phyloP scores from a whole-genome alignment of 2,113 vertebrate species.

The Podarcis raffonei region DNA sequence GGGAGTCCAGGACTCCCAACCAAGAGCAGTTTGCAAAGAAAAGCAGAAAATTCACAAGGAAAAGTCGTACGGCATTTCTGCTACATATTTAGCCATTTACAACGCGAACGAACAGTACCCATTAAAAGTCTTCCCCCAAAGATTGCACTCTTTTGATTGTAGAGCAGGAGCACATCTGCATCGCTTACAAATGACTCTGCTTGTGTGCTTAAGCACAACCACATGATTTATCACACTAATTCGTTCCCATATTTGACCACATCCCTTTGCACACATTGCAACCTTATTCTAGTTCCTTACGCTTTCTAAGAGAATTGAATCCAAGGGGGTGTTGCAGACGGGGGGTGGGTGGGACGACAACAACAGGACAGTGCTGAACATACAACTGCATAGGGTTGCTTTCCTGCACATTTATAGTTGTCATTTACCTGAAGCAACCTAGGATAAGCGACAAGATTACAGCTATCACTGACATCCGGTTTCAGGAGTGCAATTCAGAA shows the following conservation, averaged over 20 bases:
- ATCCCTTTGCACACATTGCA: not conserved
- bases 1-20: not conserved
- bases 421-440: conserved; percentile 36
- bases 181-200: not conserved
- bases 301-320: conserved; percentile 18
- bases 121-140: conserved; percentile 49
- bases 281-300: conserved; percentile 35
- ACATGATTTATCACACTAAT: conserved; percentile 49
- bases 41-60: not conserved
- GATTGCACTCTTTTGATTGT: conserved; percentile 33
- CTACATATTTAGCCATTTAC: conserved; percentile 12
- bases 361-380: conserved; percentile 35
- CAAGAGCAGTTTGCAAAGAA: not conserved
- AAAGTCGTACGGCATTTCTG: not conserved
- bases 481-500: conserved; percentile 38
- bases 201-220: not conserved
- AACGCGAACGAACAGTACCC: conserved; percentile 39
- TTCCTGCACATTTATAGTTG: conserved; percentile 34
- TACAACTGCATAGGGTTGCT: conserved; percentile 22
- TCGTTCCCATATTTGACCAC: conserved; percentile 32
- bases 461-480: not conserved
- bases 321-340: not conserved
- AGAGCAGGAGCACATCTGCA: too few species aligned
- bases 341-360: too few species aligned
- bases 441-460: conserved; percentile 5